Evolutionary conservation across 1,140 invertebrate species (phyloP).

Genomic region (Lanistes nyassanus): DNA sequence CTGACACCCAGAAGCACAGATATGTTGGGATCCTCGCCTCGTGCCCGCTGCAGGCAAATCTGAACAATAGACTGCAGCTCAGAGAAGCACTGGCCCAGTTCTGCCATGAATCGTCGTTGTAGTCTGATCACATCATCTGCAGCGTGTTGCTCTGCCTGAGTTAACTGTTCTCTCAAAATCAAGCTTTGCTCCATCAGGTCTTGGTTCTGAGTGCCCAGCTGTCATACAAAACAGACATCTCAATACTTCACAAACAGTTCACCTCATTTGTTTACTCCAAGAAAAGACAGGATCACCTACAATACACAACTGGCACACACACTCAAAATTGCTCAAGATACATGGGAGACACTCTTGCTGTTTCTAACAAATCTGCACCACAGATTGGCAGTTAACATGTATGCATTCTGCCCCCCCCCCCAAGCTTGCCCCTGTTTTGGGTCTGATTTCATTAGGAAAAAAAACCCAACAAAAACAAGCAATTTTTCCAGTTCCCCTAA

Average conservation of each 20-base stretch:
- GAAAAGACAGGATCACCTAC: background rate
- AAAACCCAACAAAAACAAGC: too few species aligned
- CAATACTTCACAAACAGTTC: conserved; percentile 55
- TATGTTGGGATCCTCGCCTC: conserved; percentile 61
- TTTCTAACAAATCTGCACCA: too few species aligned
- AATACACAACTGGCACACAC: too few species aligned
- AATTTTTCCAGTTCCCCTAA: too few species aligned
- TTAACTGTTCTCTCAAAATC: conserved; percentile 49
- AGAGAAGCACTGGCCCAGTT: conserved; percentile 58
- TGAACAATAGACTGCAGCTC: conserved; percentile 60
- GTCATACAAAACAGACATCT: conserved; percentile 29
- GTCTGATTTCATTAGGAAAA: too few species aligned
- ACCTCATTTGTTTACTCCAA: conserved; percentile 49
- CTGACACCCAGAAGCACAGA: conserved; percentile 55
- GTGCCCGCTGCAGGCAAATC: conserved; percentile 54
- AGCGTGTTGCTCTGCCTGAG: conserved; percentile 45
- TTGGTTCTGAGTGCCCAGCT: conserved; percentile 56
- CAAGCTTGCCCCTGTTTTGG: too few species aligned
- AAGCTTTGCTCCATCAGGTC: conserved; percentile 58
- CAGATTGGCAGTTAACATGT: too few species aligned
- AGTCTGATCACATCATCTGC: conserved; percentile 45
- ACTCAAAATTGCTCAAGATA: too few species aligned
- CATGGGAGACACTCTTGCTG: too few species aligned
- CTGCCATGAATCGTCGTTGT: conserved; percentile 51
- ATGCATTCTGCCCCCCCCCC: too few species aligned